Evolutionary conservation across 1,140 invertebrate species (phyloP).

Genomic region (Rhopalosiphum maidis): DNA sequence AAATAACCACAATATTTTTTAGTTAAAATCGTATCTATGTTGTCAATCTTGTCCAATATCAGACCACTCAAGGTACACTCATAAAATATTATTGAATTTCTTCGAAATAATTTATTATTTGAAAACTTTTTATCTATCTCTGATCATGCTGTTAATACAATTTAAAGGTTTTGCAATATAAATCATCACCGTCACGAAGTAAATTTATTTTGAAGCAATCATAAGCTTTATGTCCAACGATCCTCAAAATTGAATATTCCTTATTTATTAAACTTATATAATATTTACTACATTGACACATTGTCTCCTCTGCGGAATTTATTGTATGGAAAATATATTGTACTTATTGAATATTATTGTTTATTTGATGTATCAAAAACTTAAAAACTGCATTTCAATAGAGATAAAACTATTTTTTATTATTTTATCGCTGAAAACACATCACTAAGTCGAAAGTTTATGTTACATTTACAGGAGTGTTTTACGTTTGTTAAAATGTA

Average conservation of each 20-base stretch:
- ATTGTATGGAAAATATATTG: neutral
- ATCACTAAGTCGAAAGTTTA: neutral
- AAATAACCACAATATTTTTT: neutral
- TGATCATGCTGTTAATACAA: neutral
- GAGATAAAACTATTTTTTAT: neutral
- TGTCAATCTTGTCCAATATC: neutral
- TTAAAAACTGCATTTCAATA: neutral
- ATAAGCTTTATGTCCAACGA: neutral
- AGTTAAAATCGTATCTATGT: neutral
- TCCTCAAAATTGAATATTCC: neutral
- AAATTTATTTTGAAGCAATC: neutral
- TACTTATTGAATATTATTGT: neutral
- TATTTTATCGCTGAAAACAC: neutral
- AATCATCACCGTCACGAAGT: neutral
- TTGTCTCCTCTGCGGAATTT: neutral
- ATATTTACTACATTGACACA: neutral
- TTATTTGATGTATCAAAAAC: neutral
- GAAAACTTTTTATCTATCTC: neutral
- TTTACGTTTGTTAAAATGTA: neutral
- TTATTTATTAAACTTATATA: neutral
- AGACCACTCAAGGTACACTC: neutral
- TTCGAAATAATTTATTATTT: neutral
- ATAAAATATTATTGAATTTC: neutral
- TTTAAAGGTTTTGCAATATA: neutral
- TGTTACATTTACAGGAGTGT: neutral